Evolutionary conservation across 2,888 invertebrate genomes (phyloP), one percentile per base, ranked within the genome.

Genomic region (Trileptium ribeirensis): DNA sequence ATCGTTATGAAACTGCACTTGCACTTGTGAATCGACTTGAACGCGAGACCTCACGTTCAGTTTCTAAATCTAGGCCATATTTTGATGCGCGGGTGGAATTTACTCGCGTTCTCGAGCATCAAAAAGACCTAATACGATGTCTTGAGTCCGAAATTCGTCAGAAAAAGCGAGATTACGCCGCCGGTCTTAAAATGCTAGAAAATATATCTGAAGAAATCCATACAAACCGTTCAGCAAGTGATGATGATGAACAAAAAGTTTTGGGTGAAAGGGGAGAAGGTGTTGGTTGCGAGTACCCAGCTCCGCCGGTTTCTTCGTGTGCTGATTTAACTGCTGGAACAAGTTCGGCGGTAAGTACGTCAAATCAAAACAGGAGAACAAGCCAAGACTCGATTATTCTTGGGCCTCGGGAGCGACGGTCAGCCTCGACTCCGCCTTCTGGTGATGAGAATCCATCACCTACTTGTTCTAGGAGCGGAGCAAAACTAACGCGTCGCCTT

Each of bases 31-130:
- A 87, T 81, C 81, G 84, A 29, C 85, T 90, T 82, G 89, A 89
- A 84, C 89, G 88, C 83, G 89, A 90, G n/a, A 86, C 89, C 51
- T 88, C 89, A 83, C 85, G 88, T 34, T 84, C 86, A 37, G 89
- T 89, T 51, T 85, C 88, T 82, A 90, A 90, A 84, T 90, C 90
- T 0, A 84, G 86, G 24, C 79, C 83, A 34, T 87, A 87, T 81
- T 87, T 87, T 78, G 87, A 87, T 34, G 84, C 85, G 78, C 83
- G 86, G 15, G 78, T 85, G n/a, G 87, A 88, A 80, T 87, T 87
- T 81, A 85, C 86, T 0, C 84, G 84, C 34, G 84, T 86, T 1
- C 82, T 87, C 31, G 87, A 87, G 78, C 79, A 84, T 8, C 87
- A 87, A 77, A 88, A 88, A 82, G 82, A 82, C 29, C 82, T 84